A percentile compares a stretch with the other conserved stretches of the same genome.
These are phyloP conservation scores for Melieria crassipennis DNA, from an alignment of 2,888 invertebrate genomes.

Conservation along the genomic window DNA sequence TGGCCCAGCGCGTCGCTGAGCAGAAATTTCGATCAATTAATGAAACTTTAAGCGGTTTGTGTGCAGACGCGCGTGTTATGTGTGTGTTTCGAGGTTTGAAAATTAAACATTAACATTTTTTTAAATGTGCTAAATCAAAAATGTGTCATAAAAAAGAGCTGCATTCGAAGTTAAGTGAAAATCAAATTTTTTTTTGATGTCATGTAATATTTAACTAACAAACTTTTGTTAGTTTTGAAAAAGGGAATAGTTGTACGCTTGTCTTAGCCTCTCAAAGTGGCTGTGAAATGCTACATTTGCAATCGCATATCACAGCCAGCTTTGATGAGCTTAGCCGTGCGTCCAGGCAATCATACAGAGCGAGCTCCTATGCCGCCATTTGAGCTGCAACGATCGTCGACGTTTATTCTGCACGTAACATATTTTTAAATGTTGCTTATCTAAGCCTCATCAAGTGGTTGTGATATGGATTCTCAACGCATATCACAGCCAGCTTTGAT, in stretches of 20 bases:
- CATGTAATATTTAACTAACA: background rate
- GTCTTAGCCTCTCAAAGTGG: conserved; percentile 79
- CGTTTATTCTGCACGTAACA: background rate
- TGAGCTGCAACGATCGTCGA: background rate
- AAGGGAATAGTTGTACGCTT: conserved; percentile 40
- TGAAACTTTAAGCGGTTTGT: background rate
- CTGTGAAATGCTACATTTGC: conserved; percentile 75
- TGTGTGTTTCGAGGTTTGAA: background rate
- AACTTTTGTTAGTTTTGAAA: background rate
- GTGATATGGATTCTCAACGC: conserved; percentile 77
- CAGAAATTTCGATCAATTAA: background rate
- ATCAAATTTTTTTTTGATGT: background rate
- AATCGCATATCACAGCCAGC: conserved; percentile 96
- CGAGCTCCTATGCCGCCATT: background rate
- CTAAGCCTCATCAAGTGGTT: conserved; percentile 83
- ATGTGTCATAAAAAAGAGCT: background rate
- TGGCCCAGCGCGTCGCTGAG: background rate
- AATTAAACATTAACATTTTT: background rate
- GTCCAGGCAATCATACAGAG: conserved; percentile 15
- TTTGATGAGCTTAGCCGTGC: conserved; percentile 83
- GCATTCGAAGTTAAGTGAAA: background rate
- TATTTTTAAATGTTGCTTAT: conserved; percentile 62
- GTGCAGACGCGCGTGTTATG: background rate
- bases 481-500: conserved; percentile 99
- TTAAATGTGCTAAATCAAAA: background rate